Evolutionary conservation across 2,888 invertebrate genomes (phyloP).

Genomic region (Carcina quercana): DNA sequence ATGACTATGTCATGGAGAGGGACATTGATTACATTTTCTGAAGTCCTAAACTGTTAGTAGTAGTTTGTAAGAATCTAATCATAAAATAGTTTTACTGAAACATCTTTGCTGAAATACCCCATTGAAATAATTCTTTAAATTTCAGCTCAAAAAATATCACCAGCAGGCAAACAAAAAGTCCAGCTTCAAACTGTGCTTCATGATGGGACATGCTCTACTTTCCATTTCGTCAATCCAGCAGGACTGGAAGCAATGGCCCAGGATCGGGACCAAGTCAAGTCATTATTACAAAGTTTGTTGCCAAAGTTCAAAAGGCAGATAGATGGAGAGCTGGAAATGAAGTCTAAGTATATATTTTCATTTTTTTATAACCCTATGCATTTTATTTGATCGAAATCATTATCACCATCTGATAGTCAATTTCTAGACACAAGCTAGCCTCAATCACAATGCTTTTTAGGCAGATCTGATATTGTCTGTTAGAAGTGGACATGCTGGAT

Average conservation of each 20-base stretch:
- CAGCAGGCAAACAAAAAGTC: constrained; percentile 97
- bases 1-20: no score
- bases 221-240: constrained; percentile 95
- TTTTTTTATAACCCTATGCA: constrained; percentile 1
- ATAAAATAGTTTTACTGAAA: no score
- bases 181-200: constrained; percentile 97
- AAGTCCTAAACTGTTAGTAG: no score
- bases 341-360: constrained; percentile 76
- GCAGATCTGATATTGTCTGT: no score
- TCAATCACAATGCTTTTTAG: no score
- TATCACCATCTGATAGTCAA: no score
- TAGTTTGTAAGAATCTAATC: no score
- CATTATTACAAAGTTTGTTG: constrained; percentile 89
- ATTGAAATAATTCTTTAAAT: constrained; percentile 14
- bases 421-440: no score
- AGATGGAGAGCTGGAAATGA: constrained; percentile 91
- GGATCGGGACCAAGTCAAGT: constrained; percentile 95
- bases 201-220: constrained; percentile 95
- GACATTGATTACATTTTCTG: no score
- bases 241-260: constrained; percentile 88
- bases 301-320: constrained; percentile 96
- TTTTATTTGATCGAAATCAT: no score
- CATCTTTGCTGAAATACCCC: no score
- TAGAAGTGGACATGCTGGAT: no score
- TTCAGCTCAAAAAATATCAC: constrained; percentile 96